Evolutionary conservation across 1,140 invertebrate genomes (phyloP).

Genomic region (Armadillidium nasatum): DNA sequence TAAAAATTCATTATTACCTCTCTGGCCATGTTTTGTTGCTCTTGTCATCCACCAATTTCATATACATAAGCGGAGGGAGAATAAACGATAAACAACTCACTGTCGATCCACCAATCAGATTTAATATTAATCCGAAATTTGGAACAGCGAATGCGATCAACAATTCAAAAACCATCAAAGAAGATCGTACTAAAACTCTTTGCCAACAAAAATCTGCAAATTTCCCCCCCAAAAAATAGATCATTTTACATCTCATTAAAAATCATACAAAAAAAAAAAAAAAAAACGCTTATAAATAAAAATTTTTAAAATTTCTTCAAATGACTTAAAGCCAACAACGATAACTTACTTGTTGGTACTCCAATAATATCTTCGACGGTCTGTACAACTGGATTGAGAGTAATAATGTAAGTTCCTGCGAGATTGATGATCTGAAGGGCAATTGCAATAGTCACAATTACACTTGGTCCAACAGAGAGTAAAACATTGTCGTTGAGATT

Average conservation of each 20-base stretch:
- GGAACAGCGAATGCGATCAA: constrained; percentile 77
- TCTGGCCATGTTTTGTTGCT: constrained; percentile 23
- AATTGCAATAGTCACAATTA: constrained; percentile 54
- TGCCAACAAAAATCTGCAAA: constrained; percentile 71
- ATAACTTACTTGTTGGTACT: background rate
- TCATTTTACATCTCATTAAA: too few relatives aligned
- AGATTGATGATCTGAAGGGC: constrained; percentile 60
- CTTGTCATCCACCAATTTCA: constrained; percentile 52
- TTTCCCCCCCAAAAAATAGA: too few relatives aligned
- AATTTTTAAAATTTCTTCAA: too few relatives aligned
- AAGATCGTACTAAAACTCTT: constrained; percentile 66
- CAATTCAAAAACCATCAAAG: constrained; percentile 64
- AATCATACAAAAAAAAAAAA: too few relatives aligned
- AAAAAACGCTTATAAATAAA: too few relatives aligned
- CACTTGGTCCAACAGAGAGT: constrained; percentile 51
- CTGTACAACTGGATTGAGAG: constrained; percentile 62
- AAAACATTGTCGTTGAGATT: constrained; percentile 55
- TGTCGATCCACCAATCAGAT: constrained; percentile 76
- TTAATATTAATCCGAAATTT: constrained; percentile 79
- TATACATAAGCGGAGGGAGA: constrained; percentile 77
- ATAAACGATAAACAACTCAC: constrained; percentile 77
- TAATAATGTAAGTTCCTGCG: constrained; percentile 60
- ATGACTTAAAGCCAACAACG: too few relatives aligned
- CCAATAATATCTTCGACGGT: constrained; percentile 63
- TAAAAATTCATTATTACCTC: background rate